Conservation (phyloP, 1,140 invertebrate species). For the Aphidius gifuensis region DNA sequence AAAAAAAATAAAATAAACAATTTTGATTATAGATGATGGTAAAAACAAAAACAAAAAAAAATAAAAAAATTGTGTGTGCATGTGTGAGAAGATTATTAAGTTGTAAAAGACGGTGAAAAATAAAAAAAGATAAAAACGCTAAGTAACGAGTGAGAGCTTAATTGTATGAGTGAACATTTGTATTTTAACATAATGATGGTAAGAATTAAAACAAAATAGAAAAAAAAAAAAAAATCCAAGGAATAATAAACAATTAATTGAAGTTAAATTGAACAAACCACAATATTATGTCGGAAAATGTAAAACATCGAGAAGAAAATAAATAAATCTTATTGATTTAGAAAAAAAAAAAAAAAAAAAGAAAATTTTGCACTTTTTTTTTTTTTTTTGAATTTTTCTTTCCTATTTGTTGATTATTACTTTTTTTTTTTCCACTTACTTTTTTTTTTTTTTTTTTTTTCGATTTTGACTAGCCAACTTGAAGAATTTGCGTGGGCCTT, state of each 20-base stretch:
- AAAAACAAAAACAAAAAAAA: constrained; percentile 2
- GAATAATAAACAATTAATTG: constrained; percentile 25
- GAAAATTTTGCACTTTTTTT: no score
- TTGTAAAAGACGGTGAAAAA: not conserved
- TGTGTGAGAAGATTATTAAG: not conserved
- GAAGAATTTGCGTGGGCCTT: no score
- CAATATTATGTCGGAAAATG: not conserved
- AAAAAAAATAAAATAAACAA: constrained; percentile 37
- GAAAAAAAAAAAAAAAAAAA: constrained; percentile 30
- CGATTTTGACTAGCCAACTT: no score
- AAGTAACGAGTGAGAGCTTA: constrained; percentile 36
- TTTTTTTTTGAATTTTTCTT: no score
- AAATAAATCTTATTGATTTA: constrained; percentile 12
- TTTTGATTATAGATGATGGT: not conserved
- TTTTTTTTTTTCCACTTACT: no score
- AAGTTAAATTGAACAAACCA: not conserved
- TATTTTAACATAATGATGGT: constrained; percentile 57
- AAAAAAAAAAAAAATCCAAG: constrained; percentile 39
- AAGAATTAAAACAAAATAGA: constrained; percentile 52
- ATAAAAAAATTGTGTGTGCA: constrained; percentile 6
- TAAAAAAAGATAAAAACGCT: not conserved
- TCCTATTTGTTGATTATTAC: no score
- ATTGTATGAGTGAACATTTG: constrained; percentile 54
- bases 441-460: not conserved
- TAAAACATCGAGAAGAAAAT: constrained; percentile 16